Percentiles rank a stretch among this genome's conserved stretches.
Conservation (phyloP, 2,888 invertebrate species). For the Troilus luridus region DNA sequence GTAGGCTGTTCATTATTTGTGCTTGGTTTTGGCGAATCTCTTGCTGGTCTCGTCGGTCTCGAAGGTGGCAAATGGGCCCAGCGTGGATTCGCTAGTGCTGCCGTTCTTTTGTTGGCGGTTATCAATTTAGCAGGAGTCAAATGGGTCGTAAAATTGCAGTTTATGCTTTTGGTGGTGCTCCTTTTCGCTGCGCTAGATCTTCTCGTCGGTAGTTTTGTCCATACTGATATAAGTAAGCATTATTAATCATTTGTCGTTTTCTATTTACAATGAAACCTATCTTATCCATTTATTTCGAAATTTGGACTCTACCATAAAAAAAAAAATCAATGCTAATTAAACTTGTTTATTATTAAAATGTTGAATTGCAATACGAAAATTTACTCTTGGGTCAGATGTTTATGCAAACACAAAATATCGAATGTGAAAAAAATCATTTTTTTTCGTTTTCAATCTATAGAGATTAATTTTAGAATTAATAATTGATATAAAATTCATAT, state of each 20-base stretch:
- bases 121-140: slow-evolving; percentile 98
- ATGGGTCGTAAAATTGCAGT: slow-evolving; percentile 97
- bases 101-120: slow-evolving; percentile 87
- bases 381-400: too few relatives aligned
- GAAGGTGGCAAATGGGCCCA: slow-evolving; percentile 85
- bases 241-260: slow-evolving; percentile 3
- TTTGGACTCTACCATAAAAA: too few relatives aligned
- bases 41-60: slow-evolving; percentile 85
- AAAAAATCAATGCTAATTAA: too few relatives aligned
- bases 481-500: too few relatives aligned
- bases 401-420: too few relatives aligned
- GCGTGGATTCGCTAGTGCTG: slow-evolving; percentile 88
- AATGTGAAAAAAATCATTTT: too few relatives aligned
- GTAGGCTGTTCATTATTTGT: slow-evolving; percentile 97
- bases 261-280: neutral
- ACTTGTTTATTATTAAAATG: too few relatives aligned
- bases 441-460: too few relatives aligned
- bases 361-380: too few relatives aligned
- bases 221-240: slow-evolving; percentile 78
- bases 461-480: too few relatives aligned
- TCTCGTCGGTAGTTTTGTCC: slow-evolving; percentile 91
- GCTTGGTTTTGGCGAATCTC: slow-evolving; percentile 96
- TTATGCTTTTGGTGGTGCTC: slow-evolving; percentile 87
- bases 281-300: too few relatives aligned
- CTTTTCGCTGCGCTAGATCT: slow-evolving; percentile 93